Evolutionary conservation across 2,888 invertebrate genomes (phyloP).

Genomic region (Latrodectus hesperus): DNA sequence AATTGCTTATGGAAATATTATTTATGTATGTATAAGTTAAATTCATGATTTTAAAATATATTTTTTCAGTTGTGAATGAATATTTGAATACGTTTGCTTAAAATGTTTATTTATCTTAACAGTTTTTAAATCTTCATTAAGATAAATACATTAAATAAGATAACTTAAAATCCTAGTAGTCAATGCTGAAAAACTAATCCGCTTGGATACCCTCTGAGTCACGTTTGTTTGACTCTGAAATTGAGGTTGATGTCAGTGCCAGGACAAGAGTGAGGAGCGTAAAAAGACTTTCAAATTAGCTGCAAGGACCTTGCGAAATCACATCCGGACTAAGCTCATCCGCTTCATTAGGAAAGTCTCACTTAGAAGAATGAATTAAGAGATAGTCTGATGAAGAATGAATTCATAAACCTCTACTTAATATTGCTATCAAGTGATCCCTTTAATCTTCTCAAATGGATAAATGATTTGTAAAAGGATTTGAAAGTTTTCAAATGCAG

Average conservation of each 20-base stretch:
- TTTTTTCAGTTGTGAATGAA: too few species aligned
- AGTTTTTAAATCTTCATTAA: too few species aligned
- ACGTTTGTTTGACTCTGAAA: too few species aligned
- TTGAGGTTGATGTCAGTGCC: neutral
- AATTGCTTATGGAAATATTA: too few species aligned
- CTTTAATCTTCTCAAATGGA: neutral
- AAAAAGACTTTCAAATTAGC: slow-evolving; percentile 6
- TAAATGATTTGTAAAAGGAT: neutral
- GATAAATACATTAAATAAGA: too few species aligned
- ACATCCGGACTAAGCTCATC: neutral
- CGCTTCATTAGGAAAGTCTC: slow-evolving; percentile 3
- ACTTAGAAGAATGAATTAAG: neutral
- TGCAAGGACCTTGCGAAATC: neutral
- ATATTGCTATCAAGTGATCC: neutral
- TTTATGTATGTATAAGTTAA: too few species aligned
- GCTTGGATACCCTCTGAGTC: too few species aligned
- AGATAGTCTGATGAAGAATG: slow-evolving; percentile 9
- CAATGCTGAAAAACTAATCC: too few species aligned
- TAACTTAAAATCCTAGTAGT: too few species aligned
- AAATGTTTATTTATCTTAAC: too few species aligned
- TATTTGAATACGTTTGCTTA: too few species aligned
- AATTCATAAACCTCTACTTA: slow-evolving; percentile 10
- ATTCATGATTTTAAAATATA: too few species aligned
- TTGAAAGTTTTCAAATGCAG: neutral
- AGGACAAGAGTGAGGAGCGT: neutral